phyloP scores from a whole-genome alignment of 2,888 invertebrate species.

The Rhingia campestris region DNA sequence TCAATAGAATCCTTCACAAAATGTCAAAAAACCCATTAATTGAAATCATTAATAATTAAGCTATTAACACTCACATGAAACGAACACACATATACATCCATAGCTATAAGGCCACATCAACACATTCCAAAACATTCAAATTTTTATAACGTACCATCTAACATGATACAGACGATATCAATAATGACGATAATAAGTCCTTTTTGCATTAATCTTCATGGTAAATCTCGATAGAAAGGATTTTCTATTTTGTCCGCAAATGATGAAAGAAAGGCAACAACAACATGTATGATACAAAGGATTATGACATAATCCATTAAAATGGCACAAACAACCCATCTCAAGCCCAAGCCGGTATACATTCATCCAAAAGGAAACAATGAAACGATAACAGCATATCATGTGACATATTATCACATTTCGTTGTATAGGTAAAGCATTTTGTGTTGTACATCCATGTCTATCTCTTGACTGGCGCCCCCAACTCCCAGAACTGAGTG shows the following conservation, averaged over 20 bases:
- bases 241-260: conserved; percentile 18
- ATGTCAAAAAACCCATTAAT: too few species aligned
- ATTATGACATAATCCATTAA: conserved; percentile 72
- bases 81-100: too few species aligned
- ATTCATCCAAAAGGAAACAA: conserved; percentile 53
- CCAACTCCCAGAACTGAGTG: conserved; percentile 17
- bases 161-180: conserved; percentile 37
- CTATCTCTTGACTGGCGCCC: background rate
- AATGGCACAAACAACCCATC: conserved; percentile 44
- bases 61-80: too few species aligned
- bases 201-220: conserved; percentile 49
- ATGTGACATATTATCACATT: conserved; percentile 72
- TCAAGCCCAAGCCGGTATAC: conserved; percentile 5
- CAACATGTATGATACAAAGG: conserved; percentile 54
- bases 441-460: conserved; percentile 19
- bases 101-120: background rate
- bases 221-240: conserved; percentile 39
- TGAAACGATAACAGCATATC: conserved; percentile 69
- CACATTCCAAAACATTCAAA: conserved; percentile 40
- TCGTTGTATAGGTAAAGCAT: conserved; percentile 43
- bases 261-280: conserved; percentile 13
- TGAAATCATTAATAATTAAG: too few species aligned
- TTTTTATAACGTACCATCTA: conserved; percentile 61
- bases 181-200: conserved; percentile 44
- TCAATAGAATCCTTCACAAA: too few species aligned